Evolutionary conservation across 2,797 vertebrate genomes (phyloP), one percentile per base, ranked within the genome.

Genomic region (Molossus molossus): DNA sequence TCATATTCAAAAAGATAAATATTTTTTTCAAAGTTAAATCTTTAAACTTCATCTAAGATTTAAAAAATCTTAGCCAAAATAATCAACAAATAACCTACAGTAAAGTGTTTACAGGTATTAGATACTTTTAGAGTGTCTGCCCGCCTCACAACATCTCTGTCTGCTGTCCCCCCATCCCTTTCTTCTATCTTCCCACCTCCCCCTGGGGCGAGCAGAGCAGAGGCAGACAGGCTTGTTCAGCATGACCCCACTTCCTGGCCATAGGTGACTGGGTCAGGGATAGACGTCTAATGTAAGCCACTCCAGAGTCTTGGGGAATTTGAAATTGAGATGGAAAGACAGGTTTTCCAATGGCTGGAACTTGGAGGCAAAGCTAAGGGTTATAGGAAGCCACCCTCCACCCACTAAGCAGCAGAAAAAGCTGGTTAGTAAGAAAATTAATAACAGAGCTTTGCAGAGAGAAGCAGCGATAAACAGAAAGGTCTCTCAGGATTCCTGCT

Each of bases 21-120:
- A 76, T 73, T 6, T 90, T 92, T 92, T 72, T 87, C 53, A 86
- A 82, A 93, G 9, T 87, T 64, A 92, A 84, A 70, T 80, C 45
- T 84, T 55, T 64, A 65, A 62, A 29, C 84, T 90, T 73, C 27
- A 25, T 29, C 40, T 60, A 81, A 88, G n/a, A 85, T 9, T 53
- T 23, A 57, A 65, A 18, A 6, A 5, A 40, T 45, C 69, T 67
- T 75, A 57, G 15, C 29, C 11, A 33, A 73, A 73, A 73, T 89
- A 82, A 87, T 53, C 29, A 50, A 87, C 69, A 83, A 92, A 72
- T 73, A 45, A 79, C 55, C 58, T n/a, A 72, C 3, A 55, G 20
- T 64, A 53, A 62, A 64, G 20, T 8, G 25, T 75, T 60, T 23
- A 40, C 50, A 55, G 62, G 75, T 14, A 27, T 81, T 17, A 75